Percentiles rank a stretch among this genome's conserved stretches.
Conservation (phyloP, 2,113 vertebrate genomes). For the Callopanchax toddi region DNA sequence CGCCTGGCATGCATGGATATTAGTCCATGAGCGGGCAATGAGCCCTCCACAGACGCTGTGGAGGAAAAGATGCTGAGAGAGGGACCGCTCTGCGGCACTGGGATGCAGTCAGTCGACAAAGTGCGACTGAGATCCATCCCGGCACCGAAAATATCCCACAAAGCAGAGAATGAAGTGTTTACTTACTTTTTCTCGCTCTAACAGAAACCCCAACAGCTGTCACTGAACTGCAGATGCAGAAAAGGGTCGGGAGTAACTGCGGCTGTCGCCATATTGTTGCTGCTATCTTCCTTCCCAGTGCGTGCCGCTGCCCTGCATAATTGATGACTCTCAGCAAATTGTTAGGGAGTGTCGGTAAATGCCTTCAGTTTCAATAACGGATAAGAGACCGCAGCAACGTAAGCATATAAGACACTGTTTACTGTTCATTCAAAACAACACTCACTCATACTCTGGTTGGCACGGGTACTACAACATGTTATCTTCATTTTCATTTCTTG, state of each 20-base stretch:
- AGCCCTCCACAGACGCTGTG: conserved; percentile 60
- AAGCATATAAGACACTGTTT: conserved; percentile 47
- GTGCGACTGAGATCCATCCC: conserved; percentile 41
- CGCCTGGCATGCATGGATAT: conserved; percentile 34
- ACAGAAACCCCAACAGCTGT: conserved; percentile 81
- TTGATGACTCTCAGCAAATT: conserved; percentile 89
- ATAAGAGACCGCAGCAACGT: conserved; percentile 73
- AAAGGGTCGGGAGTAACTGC: conserved; percentile 89
- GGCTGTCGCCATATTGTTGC: conserved; percentile 94
- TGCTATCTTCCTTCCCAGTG: conserved; percentile 83
- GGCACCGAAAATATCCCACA: conserved; percentile 41
- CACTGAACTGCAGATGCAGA: conserved; percentile 82
- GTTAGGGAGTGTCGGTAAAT: conserved; percentile 84
- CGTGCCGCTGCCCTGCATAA: conserved; percentile 87
- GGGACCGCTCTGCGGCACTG: conserved; percentile 88
- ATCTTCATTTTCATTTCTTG: neutral
- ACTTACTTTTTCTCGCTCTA: conserved; percentile 84
- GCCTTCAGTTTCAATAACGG: conserved; percentile 68
- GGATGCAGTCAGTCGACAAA: conserved; percentile 76
- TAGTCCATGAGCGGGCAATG: conserved; percentile 51
- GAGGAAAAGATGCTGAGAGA: conserved; percentile 72
- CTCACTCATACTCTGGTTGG: conserved; percentile 17
- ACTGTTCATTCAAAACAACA: conserved; percentile 20
- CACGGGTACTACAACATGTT: neutral
- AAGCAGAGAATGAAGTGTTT: conserved; percentile 60